A percentile compares a stretch with the other conserved stretches of the same genome.
phyloP scores from a whole-genome alignment of 2,888 invertebrate species.

The Drosophila tripunctata region DNA sequence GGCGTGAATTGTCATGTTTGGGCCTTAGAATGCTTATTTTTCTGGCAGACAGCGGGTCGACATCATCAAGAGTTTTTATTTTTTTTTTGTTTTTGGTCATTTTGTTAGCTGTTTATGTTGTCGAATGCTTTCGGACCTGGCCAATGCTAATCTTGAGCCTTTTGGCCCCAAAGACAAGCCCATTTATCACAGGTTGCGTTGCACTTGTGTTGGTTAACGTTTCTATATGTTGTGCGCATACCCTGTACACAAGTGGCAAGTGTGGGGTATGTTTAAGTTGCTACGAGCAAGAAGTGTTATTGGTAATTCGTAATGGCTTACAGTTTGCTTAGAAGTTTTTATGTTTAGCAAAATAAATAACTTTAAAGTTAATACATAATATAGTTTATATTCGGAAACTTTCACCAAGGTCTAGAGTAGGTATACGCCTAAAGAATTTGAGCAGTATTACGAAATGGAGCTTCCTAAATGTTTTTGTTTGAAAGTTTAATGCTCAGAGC shows the following conservation, averaged over 20 bases:
- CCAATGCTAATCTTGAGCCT: constrained; percentile 62
- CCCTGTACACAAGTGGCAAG: not conserved
- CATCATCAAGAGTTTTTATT: constrained; percentile 26
- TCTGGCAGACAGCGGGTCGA: constrained; percentile 61
- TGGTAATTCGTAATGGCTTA: too few species aligned
- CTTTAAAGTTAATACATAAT: too few species aligned
- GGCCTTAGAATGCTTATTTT: constrained; percentile 16
- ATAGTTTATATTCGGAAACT: too few species aligned
- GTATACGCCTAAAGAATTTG: too few species aligned
- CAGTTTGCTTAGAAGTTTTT: too few species aligned
- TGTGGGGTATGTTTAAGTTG: not conserved
- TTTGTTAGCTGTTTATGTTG: constrained; percentile 9
- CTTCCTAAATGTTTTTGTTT: too few species aligned
- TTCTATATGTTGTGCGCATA: constrained; percentile 12
- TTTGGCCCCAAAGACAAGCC: constrained; percentile 64
- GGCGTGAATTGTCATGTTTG: not conserved
- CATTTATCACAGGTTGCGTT: constrained; percentile 67
- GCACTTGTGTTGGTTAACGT: constrained; percentile 50
- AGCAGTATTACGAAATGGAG: too few species aligned
- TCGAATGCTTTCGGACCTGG: constrained; percentile 21
- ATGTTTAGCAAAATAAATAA: too few species aligned
- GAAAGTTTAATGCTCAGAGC: too few species aligned
- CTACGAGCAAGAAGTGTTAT: not conserved
- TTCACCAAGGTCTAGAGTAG: too few species aligned
- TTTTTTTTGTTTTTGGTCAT: constrained; percentile 3